Evolutionary conservation across 2,797 vertebrate genomes (phyloP).

Genomic region (Potorous gilbertii): DNA sequence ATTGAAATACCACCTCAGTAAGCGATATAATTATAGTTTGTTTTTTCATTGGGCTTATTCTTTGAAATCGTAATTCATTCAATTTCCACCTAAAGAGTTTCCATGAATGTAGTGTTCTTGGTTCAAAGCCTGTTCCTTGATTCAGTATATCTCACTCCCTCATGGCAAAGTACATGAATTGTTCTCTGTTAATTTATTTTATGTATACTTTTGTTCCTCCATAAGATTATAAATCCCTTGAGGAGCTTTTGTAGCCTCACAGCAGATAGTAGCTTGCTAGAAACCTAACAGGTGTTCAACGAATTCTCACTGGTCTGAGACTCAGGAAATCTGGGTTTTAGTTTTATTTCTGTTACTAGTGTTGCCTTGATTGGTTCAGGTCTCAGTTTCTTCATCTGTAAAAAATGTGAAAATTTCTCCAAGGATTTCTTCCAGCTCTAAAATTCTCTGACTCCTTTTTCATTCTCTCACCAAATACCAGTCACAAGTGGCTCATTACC

Average conservation of each 20-base stretch:
- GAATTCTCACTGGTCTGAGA: neutral
- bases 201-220: neutral
- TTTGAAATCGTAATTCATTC: neutral
- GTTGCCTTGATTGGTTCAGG: neutral
- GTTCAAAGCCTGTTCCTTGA: neutral
- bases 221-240: neutral
- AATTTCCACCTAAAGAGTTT: neutral
- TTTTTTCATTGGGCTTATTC: neutral
- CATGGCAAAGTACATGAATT: neutral
- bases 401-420: neutral
- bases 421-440: neutral
- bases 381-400: neutral
- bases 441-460: slow-evolving; percentile 38
- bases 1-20: neutral
- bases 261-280: neutral
- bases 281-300: neutral
- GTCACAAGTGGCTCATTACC: neutral
- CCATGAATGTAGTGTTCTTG: neutral
- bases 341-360: neutral
- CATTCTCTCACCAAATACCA: slow-evolving; percentile 32
- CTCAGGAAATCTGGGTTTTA: neutral
- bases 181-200: neutral
- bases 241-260: neutral
- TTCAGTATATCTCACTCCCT: neutral
- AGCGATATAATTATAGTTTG: neutral